Base-by-base conservation (phyloP, 2,113 vertebrate genomes). In the cattle (Bos taurus) region DNA sequence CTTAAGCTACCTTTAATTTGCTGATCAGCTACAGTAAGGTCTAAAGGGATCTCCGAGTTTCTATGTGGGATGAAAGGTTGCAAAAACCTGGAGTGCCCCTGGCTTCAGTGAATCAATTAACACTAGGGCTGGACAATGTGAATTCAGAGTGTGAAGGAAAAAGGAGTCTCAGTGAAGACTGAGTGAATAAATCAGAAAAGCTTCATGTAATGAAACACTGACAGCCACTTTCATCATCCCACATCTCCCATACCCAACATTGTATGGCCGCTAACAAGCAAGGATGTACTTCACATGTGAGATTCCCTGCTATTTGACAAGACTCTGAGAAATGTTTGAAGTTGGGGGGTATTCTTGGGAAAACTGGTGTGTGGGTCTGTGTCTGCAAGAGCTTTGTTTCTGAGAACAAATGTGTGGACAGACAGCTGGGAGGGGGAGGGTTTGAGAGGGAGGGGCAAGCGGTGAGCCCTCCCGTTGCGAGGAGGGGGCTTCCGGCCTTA, bases 401-500 rank as follows among this genome's bases (percentile, higher is more conserved):
- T 28, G n/a, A 30, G 84, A 95, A 97, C 74, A 96, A 97, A 95
- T 1, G 95, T 95, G 97, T 90, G 84, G 96, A 88, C 87, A 87
- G 86, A 93, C 92, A 95, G 90, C 95, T 93, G 97, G 90, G 90
- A 97, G 92, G 96, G 85, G 80, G 94, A 10, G 30, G 33, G 80
- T 67, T 56, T 71, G 12, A 67, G 83, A 83, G 64, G 85, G 93
- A 98, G 94, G 94, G 95, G 94, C 96, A 9, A 96, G 36, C 19
- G 0, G 8, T 50, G 90, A 80, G 94, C 96, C 92, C 97, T 98
- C 97, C 96, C 28, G 48, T 81, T 5, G 95, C 84, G 96, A 97
- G 96, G 98, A 98, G 95, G 96, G 96, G 90, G 95, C 90, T 97
- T 98, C 97, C 95, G n/a, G 90, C 90, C 94, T 96, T 93, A 11